phyloP scores from a whole-genome alignment of 2,888 invertebrate genomes.

The Nebria brevicollis region DNA sequence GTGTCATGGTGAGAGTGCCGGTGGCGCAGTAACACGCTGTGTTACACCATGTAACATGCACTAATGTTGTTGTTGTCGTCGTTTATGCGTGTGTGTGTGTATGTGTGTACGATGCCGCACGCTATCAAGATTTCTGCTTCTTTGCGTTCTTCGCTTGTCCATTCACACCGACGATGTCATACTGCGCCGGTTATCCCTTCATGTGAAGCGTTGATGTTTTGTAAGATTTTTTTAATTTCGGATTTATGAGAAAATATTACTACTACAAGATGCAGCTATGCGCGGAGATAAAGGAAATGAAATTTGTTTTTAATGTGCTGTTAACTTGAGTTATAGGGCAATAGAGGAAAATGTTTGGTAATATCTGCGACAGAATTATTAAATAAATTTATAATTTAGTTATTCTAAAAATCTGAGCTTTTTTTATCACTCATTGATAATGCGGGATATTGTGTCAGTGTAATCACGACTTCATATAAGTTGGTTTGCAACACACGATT shows the following conservation, averaged over 20 bases:
- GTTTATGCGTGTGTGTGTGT: not conserved
- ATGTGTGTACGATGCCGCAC: not conserved
- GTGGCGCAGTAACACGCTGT: conserved; percentile 49
- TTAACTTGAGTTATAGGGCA: not conserved
- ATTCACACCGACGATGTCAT: conserved; percentile 1
- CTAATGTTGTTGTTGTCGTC: conserved; percentile 48
- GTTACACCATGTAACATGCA: conserved; percentile 54
- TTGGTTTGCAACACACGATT: too few relatives aligned
- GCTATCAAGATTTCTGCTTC: conserved; percentile 1
- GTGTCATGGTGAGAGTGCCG: conserved; percentile 27
- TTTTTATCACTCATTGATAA: too few relatives aligned
- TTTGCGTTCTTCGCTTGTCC: conserved; percentile 1
- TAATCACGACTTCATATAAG: too few relatives aligned
- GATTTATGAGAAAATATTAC: not conserved
- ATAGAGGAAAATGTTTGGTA: not conserved
- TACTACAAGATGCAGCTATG: not conserved
- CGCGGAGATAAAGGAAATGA: not conserved
- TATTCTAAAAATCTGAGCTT: too few relatives aligned
- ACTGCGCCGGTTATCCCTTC: not conserved
- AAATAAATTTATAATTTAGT: too few relatives aligned
- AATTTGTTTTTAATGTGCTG: conserved; percentile 1
- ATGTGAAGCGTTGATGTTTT: conserved; percentile 1
- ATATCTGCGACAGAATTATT: not conserved
- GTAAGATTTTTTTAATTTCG: not conserved
- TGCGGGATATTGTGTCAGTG: too few relatives aligned